Evolutionary conservation across 2,113 vertebrate genomes (phyloP).

Genomic region (Albula glossodonta): DNA sequence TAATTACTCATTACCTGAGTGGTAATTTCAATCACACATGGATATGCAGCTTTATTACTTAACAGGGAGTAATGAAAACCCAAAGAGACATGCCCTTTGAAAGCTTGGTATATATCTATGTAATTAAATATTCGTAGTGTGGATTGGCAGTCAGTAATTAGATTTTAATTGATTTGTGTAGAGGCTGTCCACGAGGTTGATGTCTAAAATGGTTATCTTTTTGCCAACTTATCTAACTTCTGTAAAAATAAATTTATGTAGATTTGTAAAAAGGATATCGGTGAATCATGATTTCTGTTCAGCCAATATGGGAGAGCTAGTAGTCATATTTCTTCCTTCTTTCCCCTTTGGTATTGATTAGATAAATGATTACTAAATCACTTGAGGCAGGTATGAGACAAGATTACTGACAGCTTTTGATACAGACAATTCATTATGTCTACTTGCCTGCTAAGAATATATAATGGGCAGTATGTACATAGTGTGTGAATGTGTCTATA

Average conservation of each 20-base stretch:
- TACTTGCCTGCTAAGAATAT: constrained; percentile 37
- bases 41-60: background rate
- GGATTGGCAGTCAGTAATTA: constrained; percentile 30
- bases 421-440: constrained; percentile 25
- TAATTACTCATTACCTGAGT: constrained; percentile 24
- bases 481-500: background rate
- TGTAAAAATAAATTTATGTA: background rate
- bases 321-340: background rate
- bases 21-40: constrained; percentile 13
- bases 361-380: background rate
- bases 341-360: constrained; percentile 1
- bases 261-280: background rate
- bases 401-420: background rate
- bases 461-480: constrained; percentile 37
- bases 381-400: background rate
- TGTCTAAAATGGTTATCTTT: background rate
- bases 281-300: background rate
- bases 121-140: constrained; percentile 10
- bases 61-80: background rate
- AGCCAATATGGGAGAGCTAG: background rate
- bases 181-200: background rate
- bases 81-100: background rate
- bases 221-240: background rate
- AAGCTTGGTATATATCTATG: background rate
- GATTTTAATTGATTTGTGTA: constrained; percentile 33